These are phyloP conservation scores for Cuniculus paca DNA, from an alignment of 2,797 vertebrate genomes.

Conservation along the genomic window DNA sequence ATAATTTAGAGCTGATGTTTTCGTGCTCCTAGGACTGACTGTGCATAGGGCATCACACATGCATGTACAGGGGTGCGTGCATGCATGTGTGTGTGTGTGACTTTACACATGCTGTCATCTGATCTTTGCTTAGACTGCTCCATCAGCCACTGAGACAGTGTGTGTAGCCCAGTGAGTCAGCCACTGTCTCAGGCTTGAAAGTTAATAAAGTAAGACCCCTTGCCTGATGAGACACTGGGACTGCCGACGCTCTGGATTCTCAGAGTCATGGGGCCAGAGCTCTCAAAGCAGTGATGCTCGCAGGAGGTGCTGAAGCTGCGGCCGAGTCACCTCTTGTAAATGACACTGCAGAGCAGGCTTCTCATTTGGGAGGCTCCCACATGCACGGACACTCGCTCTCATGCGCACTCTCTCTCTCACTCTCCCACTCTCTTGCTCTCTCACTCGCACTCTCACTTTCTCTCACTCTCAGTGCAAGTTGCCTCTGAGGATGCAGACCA, in stretches of 20 bases:
- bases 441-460: not conserved
- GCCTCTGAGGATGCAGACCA: not conserved
- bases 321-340: not conserved
- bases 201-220: not conserved
- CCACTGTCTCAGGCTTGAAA: not conserved
- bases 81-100: not conserved
- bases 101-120: not conserved
- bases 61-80: not conserved
- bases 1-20: not conserved
- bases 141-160: not conserved
- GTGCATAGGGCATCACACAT: not conserved
- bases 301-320: not conserved
- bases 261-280: not conserved
- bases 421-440: fast-evolving
- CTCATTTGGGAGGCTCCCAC: not conserved
- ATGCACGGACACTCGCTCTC: not conserved
- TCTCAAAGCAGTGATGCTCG: not conserved
- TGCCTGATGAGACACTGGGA: no score
- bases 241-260: not conserved
- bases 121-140: not conserved
- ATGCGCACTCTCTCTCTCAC: fast-evolving
- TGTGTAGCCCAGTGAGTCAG: not conserved
- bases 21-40: not conserved
- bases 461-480: not conserved
- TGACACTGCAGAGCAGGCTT: not conserved